Percentiles rank a stretch among this genome's conserved stretches.
Evolutionary conservation across 2,113 vertebrate genomes (phyloP).

Genomic region (Macquaria australasica): DNA sequence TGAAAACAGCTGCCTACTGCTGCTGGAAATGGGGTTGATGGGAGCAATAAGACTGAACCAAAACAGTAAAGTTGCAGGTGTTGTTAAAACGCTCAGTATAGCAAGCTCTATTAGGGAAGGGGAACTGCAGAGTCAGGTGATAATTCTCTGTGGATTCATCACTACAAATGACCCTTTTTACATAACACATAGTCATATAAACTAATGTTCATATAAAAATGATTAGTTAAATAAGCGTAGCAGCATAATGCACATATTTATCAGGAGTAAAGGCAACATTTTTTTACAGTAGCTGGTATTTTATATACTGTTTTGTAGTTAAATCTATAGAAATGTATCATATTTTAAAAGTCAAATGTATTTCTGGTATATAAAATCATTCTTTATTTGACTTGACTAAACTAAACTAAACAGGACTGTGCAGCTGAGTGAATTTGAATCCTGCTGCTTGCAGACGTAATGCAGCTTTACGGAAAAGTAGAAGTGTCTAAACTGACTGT

Average conservation of each 20-base stretch:
- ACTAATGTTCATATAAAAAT: not conserved
- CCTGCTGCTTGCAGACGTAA: slow-evolving; percentile 57
- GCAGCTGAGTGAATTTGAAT: slow-evolving; percentile 42
- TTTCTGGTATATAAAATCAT: not conserved
- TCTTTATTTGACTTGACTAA: slow-evolving; percentile 18
- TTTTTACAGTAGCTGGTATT: not conserved
- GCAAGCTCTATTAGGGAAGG: not conserved
- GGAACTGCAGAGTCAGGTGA: not conserved
- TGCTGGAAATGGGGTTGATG: not conserved
- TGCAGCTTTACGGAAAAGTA: slow-evolving; percentile 60
- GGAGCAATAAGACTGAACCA: not conserved
- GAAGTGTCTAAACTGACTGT: slow-evolving; percentile 67
- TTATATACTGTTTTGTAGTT: not conserved
- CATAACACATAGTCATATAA: not conserved
- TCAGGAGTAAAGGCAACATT: not conserved
- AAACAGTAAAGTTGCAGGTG: not conserved
- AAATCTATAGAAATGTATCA: not conserved
- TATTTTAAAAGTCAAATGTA: not conserved
- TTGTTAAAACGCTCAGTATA: not conserved
- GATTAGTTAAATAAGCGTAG: not conserved
- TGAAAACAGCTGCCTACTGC: too few relatives aligned
- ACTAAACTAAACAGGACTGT: slow-evolving; percentile 23
- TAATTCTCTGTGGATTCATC: too few relatives aligned
- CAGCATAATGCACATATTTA: not conserved
- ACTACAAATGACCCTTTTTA: not conserved